Conservation (phyloP, 2,113 vertebrate genomes). For the Menura novaehollandiae region DNA sequence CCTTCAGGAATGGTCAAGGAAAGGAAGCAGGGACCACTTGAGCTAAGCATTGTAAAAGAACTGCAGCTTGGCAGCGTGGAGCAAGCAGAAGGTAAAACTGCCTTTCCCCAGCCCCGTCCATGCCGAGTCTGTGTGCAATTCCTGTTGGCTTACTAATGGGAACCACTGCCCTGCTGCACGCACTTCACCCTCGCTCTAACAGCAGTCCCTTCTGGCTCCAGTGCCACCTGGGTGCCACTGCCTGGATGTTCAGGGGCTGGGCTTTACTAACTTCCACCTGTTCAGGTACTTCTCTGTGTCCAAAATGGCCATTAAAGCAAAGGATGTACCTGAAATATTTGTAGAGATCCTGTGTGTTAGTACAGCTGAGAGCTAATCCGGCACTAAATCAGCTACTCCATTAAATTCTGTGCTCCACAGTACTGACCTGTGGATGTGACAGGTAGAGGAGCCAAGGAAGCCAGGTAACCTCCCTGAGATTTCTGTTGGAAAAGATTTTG, state of each 20-base stretch:
- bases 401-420: background rate
- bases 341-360: background rate
- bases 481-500: background rate
- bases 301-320: background rate
- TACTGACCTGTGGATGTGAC: background rate
- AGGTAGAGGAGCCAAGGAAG: background rate
- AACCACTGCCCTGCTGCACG: background rate
- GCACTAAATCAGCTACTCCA: background rate
- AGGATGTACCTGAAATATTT: background rate
- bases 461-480: background rate
- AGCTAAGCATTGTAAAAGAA: background rate
- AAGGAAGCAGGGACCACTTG: background rate
- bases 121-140: background rate
- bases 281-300: background rate
- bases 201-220: accelerated
- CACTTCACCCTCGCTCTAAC: background rate
- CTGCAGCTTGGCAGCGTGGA: background rate
- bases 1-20: background rate
- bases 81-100: constrained; percentile 42
- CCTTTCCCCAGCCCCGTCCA: background rate
- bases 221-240: background rate
- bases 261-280: background rate
- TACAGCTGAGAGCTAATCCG: background rate
- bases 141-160: background rate
- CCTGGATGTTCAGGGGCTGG: background rate